Evolutionary conservation across 2,113 vertebrate species (phyloP).

Genomic region (Mus pahari): DNA sequence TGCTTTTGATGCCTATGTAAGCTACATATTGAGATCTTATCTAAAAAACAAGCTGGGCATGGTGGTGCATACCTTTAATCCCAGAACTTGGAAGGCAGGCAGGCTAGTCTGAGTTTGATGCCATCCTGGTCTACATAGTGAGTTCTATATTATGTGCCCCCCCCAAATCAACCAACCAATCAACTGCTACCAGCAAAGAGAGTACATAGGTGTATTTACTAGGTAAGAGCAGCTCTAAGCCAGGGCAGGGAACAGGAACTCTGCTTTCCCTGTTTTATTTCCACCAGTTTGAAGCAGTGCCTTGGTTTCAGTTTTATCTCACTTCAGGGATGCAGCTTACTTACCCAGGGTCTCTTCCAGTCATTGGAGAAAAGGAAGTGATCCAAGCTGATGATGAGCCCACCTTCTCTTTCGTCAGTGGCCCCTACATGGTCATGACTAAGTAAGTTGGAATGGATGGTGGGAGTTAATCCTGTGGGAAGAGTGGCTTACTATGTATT

Average conservation of each 20-base stretch:
- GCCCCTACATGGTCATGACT: conserved; percentile 90
- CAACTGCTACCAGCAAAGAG: not conserved
- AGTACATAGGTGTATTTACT: not conserved
- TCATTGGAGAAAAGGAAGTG: conserved; percentile 89
- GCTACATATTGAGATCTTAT: not conserved
- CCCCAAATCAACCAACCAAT: not conserved
- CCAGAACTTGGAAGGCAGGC: not conserved
- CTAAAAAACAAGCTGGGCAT: not conserved
- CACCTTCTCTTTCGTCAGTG: conserved; percentile 87
- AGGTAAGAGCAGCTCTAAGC: not conserved
- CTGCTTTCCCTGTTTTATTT: conserved; percentile 19
- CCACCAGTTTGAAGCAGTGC: conserved; percentile 24
- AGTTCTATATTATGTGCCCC: not conserved
- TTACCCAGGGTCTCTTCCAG: conserved; percentile 87
- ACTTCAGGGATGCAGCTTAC: conserved; percentile 82
- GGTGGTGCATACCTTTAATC: not conserved
- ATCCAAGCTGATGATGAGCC: conserved; percentile 89
- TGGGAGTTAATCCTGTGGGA: not conserved
- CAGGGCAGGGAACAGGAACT: not conserved
- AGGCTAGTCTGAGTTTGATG: not conserved
- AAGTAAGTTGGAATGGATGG: conserved; percentile 85
- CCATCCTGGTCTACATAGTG: not conserved
- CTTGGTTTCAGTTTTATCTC: conserved; percentile 87
- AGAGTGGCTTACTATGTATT: not conserved
- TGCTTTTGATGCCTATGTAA: not conserved